Conservation (phyloP, 2,888 invertebrate genomes). For the Plagodis pulveraria region DNA sequence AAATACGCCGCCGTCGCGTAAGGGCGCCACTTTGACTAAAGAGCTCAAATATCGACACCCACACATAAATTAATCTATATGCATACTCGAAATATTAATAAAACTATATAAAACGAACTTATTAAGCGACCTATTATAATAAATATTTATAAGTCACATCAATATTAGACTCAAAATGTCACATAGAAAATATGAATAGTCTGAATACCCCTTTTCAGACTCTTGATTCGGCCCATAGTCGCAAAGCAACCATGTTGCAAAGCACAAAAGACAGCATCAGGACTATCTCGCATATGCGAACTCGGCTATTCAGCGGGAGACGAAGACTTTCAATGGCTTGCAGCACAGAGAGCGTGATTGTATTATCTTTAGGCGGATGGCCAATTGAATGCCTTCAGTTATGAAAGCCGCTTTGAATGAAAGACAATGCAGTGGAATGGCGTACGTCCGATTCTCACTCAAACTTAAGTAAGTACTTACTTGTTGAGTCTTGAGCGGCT, state of each 20-base stretch:
- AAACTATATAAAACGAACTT: too few species aligned
- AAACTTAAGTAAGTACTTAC: background rate
- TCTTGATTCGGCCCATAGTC: constrained; percentile 2
- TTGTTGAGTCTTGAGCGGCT: too few species aligned
- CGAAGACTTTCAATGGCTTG: constrained; percentile 13
- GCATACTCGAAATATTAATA: too few species aligned
- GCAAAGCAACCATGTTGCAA: constrained; percentile 12
- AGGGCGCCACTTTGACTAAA: too few species aligned
- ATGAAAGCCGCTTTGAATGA: constrained; percentile 5
- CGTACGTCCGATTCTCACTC: background rate
- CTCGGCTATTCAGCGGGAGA: constrained; percentile 6
- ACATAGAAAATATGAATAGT: too few species aligned
- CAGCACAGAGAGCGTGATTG: constrained; percentile 6
- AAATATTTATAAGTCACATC: too few species aligned
- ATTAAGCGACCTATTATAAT: too few species aligned
- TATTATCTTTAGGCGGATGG: constrained; percentile 5
- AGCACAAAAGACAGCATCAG: constrained; percentile 14
- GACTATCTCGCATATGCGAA: constrained; percentile 5
- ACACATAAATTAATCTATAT: too few species aligned
- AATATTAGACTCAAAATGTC: too few species aligned
- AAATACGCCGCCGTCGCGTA: too few species aligned
- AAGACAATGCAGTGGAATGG: background rate
- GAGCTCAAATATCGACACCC: too few species aligned
- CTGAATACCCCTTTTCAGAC: background rate
- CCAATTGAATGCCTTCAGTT: constrained; percentile 5